Evolutionary conservation across 2,113 vertebrate genomes (phyloP), one percentile per base, ranked within the genome.

Genomic region (Entosphenus tridentatus): DNA sequence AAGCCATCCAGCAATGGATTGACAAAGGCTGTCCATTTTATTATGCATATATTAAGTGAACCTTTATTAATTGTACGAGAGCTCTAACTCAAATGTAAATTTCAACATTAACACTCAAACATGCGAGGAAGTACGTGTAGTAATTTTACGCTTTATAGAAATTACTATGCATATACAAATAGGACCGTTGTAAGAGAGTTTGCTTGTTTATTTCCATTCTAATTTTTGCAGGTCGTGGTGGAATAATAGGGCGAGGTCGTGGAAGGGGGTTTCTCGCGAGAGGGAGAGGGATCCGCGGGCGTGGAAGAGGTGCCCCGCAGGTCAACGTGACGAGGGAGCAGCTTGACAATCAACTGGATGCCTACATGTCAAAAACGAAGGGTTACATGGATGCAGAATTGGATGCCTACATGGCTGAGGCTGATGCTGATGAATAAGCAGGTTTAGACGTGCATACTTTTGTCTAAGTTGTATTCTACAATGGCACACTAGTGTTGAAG

Each of bases 291-390:
- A 91, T 90, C 1, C 68, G 86, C 10, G 84, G 85, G 8, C 77
- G 88, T 9, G 92, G 89, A 16, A 76, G 89, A 79, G 86, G 86
- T 10, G 72, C 80, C 0, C 70, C 82, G 0, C 82, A 85, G 1
- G 84, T 87, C 0, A 72, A 73, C 0, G 77, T 96, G 57, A 97
- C 91, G 73, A 84, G 92, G 12, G 93, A 96, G 72, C 91, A 96
- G 77, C 81, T 97, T 73, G 93, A 96, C 80, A 97, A 91, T 82
- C 93, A 97, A 68, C 75, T 96, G 67, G 93, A 97, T 2, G 90
- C 89, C 1, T 97, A 97, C 80, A 97, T 97, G 93, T 97, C 90
- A 2, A 97, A 96, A 75, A 97, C 90, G 3, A 97, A 97, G 76
- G 93, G 93, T 70, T 89, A 97, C 75, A 80, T 97, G 72, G 93